Base-by-base conservation (phyloP, 1,140 invertebrate genomes). In the Polypedilum pembai region DNA sequence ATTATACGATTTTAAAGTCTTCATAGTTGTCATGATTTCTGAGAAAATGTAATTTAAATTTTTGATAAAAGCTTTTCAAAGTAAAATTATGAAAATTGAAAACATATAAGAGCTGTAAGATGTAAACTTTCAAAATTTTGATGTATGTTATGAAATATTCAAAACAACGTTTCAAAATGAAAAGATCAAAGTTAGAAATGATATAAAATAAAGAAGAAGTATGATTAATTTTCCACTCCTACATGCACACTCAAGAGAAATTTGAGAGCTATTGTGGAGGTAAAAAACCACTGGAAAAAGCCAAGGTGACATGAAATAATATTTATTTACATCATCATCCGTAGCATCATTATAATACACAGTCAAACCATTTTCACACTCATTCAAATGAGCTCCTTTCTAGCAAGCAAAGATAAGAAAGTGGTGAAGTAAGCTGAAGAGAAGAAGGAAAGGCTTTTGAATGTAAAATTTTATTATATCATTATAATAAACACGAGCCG, bases 271-370 rank as follows among this genome's bases (percentile, higher is more conserved):
- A 5, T 33, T 33, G 1, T 33, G n/a, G n/a, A 56, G 15, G 45
- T 15, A 4, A 56, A 56, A 56, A 56, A 56, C 45, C 45, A 56
- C 45, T n/a, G 45, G n/a, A 56, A 56, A 15, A 15, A 4, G 45
- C 3, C 12, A 56, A 56, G 45, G 45, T 56, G 45, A 15, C 45
- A 4, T 56, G 45, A 56, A 56, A 56, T 33, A 33, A 33, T n/a
- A 12, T 56, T 56, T 56, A 56, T 56, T 56, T 56, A 56, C 45
- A 56, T 56, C 45, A 56, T 56, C 45, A 56, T 56, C 45, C 24
- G n/a, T 56, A 56, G n/a, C n/a, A 56, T 56, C 12, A 56, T 56
- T 56, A 56, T n/a, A 56, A 56, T 56, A 56, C n/a, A 56, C 45
- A 56, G 12, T 1, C 12, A 56, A 56, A 56, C 45, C 45, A 56